phyloP scores from a whole-genome alignment of 2,797 vertebrate genomes.

The Jordanella pulchra region DNA sequence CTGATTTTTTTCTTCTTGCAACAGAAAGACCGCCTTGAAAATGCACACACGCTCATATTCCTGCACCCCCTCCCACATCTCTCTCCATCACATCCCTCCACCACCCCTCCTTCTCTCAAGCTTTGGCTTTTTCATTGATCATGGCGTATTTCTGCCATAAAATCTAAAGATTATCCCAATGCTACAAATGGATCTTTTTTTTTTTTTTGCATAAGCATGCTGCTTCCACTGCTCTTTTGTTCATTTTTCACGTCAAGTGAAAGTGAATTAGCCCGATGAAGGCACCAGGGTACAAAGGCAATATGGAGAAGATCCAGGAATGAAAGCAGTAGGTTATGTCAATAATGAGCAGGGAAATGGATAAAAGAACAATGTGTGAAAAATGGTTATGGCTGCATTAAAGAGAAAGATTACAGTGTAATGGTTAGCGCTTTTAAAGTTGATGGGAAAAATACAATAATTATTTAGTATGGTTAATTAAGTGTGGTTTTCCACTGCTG shows the following conservation, averaged over 20 bases:
- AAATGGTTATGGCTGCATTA: background rate
- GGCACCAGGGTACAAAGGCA: conserved; percentile 62
- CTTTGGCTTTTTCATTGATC: conserved; percentile 63
- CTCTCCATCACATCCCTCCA: conserved; percentile 76
- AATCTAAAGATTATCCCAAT: conserved; percentile 26
- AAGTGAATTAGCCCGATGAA: conserved; percentile 58
- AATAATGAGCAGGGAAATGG: conserved; percentile 45
- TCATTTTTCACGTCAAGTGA: conserved; percentile 58
- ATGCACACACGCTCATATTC: conserved; percentile 79
- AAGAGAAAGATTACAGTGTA: conserved; percentile 16
- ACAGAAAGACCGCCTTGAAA: conserved; percentile 84
- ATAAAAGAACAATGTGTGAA: conserved; percentile 31
- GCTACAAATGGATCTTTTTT: conserved; percentile 24
- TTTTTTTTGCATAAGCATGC: conserved; percentile 16
- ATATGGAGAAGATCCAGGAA: conserved; percentile 37
- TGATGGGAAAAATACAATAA: background rate
- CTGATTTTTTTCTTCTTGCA: conserved; percentile 67
- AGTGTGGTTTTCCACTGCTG: background rate
- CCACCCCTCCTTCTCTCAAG: conserved; percentile 69
- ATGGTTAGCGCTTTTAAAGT: background rate
- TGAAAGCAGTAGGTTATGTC: conserved; percentile 28
- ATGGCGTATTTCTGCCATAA: conserved; percentile 38
- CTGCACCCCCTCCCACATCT: conserved; percentile 68
- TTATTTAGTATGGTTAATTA: no score
- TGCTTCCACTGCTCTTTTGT: conserved; percentile 61